Evolutionary conservation across 2,888 invertebrate species (phyloP).

Genomic region (Cryptosula pallasiana): DNA sequence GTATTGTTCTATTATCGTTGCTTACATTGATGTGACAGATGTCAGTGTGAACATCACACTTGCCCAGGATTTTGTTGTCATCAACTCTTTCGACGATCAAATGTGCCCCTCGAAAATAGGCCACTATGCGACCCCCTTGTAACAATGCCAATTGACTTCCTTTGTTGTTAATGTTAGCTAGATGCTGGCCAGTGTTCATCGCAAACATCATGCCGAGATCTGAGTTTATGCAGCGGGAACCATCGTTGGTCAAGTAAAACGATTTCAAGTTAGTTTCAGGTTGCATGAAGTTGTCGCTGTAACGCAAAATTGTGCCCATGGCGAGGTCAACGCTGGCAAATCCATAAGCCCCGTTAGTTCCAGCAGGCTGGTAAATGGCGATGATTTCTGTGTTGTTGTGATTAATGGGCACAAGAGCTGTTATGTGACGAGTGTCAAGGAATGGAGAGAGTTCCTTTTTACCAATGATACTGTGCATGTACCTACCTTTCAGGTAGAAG

Average conservation of each 20-base stretch:
- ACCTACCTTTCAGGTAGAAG: slow-evolving; percentile 36
- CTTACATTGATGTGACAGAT: slow-evolving; percentile 38
- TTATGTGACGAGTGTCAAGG: slow-evolving; percentile 5
- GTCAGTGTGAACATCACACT: slow-evolving; percentile 41
- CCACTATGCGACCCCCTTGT: slow-evolving; percentile 34
- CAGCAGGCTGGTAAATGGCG: slow-evolving; percentile 14
- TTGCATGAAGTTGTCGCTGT: slow-evolving; percentile 22
- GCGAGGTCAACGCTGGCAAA: slow-evolving; percentile 7
- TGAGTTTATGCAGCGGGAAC: slow-evolving; percentile 41
- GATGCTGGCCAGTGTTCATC: slow-evolving; percentile 32
- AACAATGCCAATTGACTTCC: slow-evolving; percentile 25
- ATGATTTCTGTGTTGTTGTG: slow-evolving; percentile 18
- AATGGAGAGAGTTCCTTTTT: slow-evolving; percentile 12
- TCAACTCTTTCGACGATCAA: slow-evolving; percentile 35
- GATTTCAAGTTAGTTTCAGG: slow-evolving; percentile 28
- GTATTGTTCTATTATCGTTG: slow-evolving; percentile 42
- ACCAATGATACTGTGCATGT: slow-evolving; percentile 16
- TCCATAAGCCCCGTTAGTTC: slow-evolving; percentile 30
- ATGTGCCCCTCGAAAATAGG: slow-evolving; percentile 35
- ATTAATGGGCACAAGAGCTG: not conserved
- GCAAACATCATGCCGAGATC: slow-evolving; percentile 39
- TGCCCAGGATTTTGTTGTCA: slow-evolving; percentile 37
- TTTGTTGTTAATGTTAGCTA: slow-evolving; percentile 33
- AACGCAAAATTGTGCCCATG: slow-evolving; percentile 15
- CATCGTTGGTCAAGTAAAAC: slow-evolving; percentile 39